These are phyloP conservation scores for Heterohyrax brucei DNA, from an alignment of 2,797 vertebrate species.

Conservation along the genomic window DNA sequence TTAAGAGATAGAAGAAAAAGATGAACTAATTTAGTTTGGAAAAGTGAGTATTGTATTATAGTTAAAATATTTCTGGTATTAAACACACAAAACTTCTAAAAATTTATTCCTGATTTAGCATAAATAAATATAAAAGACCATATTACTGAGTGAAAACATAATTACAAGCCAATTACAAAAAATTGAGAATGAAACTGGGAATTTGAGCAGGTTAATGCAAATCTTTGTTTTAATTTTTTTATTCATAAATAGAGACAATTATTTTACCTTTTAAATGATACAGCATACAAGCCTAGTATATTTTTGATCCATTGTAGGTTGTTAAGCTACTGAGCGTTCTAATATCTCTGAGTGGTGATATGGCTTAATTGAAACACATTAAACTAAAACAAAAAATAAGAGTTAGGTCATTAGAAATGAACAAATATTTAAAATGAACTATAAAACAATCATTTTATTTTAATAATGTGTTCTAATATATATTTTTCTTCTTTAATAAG, in stretches of 20 bases:
- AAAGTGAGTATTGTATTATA: background rate
- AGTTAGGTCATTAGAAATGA: background rate
- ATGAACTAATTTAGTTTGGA: background rate
- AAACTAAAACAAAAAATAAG: background rate
- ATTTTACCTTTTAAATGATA: background rate
- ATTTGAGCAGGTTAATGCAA: background rate
- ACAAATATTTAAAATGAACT: background rate
- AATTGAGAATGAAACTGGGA: background rate
- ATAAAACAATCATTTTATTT: background rate
- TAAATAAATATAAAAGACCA: background rate
- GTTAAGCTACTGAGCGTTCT: background rate
- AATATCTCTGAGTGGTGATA: background rate
- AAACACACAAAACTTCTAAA: background rate
- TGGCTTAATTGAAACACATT: background rate
- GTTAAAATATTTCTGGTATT: slow-evolving; percentile 28
- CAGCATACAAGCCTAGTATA: background rate
- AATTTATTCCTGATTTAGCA: slow-evolving; percentile 8
- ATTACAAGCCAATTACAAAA: background rate
- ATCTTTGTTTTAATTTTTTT: slow-evolving; percentile 2
- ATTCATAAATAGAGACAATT: background rate
- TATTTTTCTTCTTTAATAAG: background rate
- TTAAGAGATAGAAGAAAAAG: background rate
- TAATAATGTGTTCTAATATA: background rate
- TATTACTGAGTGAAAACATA: background rate
- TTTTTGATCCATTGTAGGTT: background rate